Base-by-base conservation (phyloP, 2,113 vertebrate species). In the Fregetta grallaria region DNA sequence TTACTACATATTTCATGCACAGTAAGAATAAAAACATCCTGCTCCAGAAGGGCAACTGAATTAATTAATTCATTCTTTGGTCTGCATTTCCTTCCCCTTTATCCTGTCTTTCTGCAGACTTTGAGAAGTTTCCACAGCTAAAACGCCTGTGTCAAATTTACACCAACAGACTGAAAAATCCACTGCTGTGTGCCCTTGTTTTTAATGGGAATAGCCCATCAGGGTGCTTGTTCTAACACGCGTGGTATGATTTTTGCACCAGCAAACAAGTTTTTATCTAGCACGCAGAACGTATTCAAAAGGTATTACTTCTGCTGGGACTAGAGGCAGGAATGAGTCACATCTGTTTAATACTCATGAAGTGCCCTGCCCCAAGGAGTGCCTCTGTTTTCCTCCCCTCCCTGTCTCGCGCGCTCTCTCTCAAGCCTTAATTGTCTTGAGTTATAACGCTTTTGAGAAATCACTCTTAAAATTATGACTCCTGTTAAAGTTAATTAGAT, bases 321-420 rank as follows among this genome's bases (percentile, higher is more conserved):
- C 96, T 79, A 95, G 91, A 96, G 96, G 83, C 79, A 52, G 82
- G 84, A 72, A 75, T 98, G 98, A 98, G 95, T 98, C 98, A 98
- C 44, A 5, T 67, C 78, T 73, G 67, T 83, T 97, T 72, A 77
- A 87, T 62, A 92, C 70, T 55, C 88, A 92, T 79, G 74, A 84
- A 62, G 90, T 71, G 96, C 97, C 97, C 97, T 96, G 88, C 98
- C 98, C 98, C 94, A 97, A 95, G 98, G 98, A 75, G 96, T 82
- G 96, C 95, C 95, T 94, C 92, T 91, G 73, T 95, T 97, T 97
- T 92, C 82, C 86, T 94, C 92, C 86, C 92, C 92, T 84, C 79
- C 94, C 88, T 94, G 92, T 93, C 96, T 93, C 71, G 20, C 63
- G 2, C 38, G 1, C 93, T 85, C 42, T 81, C 96, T 97, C 90